Evolutionary conservation across 2,113 vertebrate species (phyloP), one percentile per base, ranked within the genome.

Genomic region (Setophaga kirtlandii): DNA sequence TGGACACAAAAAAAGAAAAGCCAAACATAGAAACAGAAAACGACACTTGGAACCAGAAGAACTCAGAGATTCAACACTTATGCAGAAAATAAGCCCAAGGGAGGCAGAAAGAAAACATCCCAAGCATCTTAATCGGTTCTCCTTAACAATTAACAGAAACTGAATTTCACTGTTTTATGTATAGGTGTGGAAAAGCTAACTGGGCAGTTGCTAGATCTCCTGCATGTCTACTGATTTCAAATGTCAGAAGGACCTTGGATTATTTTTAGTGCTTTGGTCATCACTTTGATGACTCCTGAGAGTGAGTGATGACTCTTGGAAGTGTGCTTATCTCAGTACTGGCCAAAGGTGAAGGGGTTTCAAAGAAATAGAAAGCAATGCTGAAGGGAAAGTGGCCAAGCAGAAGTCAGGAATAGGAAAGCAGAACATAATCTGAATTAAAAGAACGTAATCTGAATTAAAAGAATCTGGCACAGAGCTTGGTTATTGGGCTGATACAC

Each of bases 51-150:
- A 68, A 59, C 24, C 10, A 39, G 11, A 42, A 31, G 25, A 75
- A 15, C 33, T 86, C 27, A 49, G 16, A 39, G 14, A 25, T 44
- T 62, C 42, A 42, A 3, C 14, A 47, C 8, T 71, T 49, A 20
- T 6, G 24, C 31, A 49, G 37, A 70, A 62, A 47, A 52, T 47
- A 65, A 83, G 18, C 24, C 31, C 0, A 0, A 58, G 19, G 5
- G 23, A 47, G 30, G 9, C 20, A 63, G 58, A 63, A 37, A 56
- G 17, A 20, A 63, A 25, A 25, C 12, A 6, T 53, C 16, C 23
- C 31, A 44, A 27, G 4, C 41, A 3, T 55, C 22, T 55, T 35
- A 68, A 42, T 11, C 10, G 31, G 25, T 28, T 27, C n/a, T 78
- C 47, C 35, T 52, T 46, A 28, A 8, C 17, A 21, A 22, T 17